Conservation (phyloP, 2,888 invertebrate genomes). For the Caenorhabditis plicata region DNA sequence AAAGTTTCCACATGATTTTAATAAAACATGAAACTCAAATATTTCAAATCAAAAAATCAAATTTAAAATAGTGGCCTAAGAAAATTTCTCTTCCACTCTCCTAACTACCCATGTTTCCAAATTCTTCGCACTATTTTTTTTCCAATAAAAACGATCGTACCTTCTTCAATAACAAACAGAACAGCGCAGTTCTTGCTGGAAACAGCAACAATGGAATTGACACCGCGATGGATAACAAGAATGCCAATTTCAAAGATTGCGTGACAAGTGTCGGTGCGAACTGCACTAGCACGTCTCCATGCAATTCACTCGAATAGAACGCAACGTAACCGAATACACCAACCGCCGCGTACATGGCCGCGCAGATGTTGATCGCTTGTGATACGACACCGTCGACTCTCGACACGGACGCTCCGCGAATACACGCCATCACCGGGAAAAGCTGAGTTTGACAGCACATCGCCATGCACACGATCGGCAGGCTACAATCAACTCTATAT, state of each 20-base stretch:
- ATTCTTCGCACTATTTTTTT: neutral
- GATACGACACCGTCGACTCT: conserved; percentile 83
- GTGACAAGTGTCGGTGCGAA: conserved; percentile 73
- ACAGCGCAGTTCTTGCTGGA: conserved; percentile 88
- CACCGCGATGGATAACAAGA: conserved; percentile 89
- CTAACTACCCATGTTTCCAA: too few relatives aligned
- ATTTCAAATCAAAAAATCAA: too few relatives aligned
- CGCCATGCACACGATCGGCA: conserved; percentile 95
- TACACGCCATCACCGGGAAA: conserved; percentile 82
- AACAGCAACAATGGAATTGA: conserved; percentile 96
- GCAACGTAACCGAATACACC: conserved; percentile 75
- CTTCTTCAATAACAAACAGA: conserved; percentile 75
- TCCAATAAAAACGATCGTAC: conserved; percentile 1
- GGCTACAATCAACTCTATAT: conserved; percentile 44
- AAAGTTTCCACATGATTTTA: too few relatives aligned
- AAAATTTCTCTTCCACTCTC: too few relatives aligned
- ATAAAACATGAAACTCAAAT: too few relatives aligned
- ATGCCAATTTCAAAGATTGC: conserved; percentile 88
- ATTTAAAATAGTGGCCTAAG: too few relatives aligned
- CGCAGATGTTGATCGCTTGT: conserved; percentile 87
- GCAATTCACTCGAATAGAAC: conserved; percentile 71
- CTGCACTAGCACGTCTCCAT: conserved; percentile 87
- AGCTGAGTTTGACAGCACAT: conserved; percentile 91
- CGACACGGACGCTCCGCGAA: conserved; percentile 73
- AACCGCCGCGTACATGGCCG: conserved; percentile 71